A percentile compares a stretch with the other conserved stretches of the same genome.
These are phyloP conservation scores for Tenebrio molitor DNA, from an alignment of 1,140 invertebrate species.

Conservation along the genomic window DNA sequence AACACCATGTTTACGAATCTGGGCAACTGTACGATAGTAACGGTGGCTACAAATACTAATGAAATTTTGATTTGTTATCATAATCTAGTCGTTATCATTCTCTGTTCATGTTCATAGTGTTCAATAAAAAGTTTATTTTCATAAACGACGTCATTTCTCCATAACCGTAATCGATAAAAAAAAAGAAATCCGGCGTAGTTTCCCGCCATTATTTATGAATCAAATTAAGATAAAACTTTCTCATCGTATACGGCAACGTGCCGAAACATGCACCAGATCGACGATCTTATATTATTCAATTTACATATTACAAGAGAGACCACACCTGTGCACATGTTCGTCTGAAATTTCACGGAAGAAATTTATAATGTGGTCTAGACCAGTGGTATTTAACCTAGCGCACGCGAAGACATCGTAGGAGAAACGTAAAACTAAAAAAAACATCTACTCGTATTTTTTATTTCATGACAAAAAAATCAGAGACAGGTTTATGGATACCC, in stretches of 20 bases:
- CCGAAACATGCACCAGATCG: slow-evolving; percentile 35
- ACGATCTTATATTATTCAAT: slow-evolving; percentile 34
- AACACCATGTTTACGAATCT: not conserved
- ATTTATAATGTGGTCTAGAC: slow-evolving; percentile 6
- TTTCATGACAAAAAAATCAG: no score
- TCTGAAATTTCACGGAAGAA: slow-evolving; percentile 25
- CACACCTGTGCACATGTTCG: slow-evolving; percentile 24
- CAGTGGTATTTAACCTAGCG: no score
- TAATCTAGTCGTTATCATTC: slow-evolving; percentile 31
- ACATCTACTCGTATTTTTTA: no score
- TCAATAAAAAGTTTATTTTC: slow-evolving; percentile 35
- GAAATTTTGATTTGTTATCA: not conserved
- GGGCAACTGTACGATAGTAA: slow-evolving; percentile 52
- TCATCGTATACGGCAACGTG: slow-evolving; percentile 16
- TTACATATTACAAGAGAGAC: slow-evolving; percentile 31
- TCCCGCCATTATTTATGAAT: slow-evolving; percentile 27
- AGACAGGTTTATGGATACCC: no score
- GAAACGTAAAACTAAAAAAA: no score
- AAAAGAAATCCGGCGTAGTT: slow-evolving; percentile 10
- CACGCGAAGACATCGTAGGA: no score
- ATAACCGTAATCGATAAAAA: slow-evolving; percentile 4
- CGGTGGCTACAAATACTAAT: slow-evolving; percentile 55
- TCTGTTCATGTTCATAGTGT: slow-evolving; percentile 10
- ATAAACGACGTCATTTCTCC: not conserved
- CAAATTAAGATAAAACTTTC: slow-evolving; percentile 38